Evolutionary conservation across 2,888 invertebrate genomes (phyloP), one percentile per base, ranked within the genome.

Genomic region (Hemaris fuciformis): DNA sequence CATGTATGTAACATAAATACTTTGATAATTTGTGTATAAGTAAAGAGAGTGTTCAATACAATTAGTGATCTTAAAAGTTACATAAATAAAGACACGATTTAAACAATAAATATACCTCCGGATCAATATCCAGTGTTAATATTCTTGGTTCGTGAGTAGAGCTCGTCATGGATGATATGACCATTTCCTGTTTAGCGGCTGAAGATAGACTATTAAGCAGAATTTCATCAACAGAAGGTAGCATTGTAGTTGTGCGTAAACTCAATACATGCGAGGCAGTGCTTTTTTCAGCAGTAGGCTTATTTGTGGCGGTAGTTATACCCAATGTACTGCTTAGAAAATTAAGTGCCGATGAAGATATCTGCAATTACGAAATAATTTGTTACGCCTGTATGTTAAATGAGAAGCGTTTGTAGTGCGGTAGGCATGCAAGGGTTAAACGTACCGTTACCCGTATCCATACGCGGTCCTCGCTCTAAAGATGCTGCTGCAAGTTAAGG

Each of bases 101-200:
- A 85, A 83, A 77, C 80, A 83, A 83, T 85, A 70, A 84, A 82
- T 89, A 93, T 93, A 94, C 94, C 93, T 93, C 91, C 83, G 94
- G 93, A 92, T 94, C 94, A 81, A 94, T 93, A 87, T 94, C 93
- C 85, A 94, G 87, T 84, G 94, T 94, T 89, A 94, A 92, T 89
- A 92, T 91, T 89, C 88, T 91, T 81, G 92, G 91, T 89, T 91
- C 89, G 79, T 79, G 83, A 87, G 91, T 93, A 72, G 92, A 89
- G 81, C 88, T 92, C 75, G 83, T 88, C 87, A 91, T 91, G 78
- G 89, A 88, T 76, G 90, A 88, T 85, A 90, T 89, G 82, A 90
- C 89, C 88, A 91, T 93, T 75, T 94, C 91, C 87, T 94, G 93
- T 89, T 93, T 94, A 87, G 93, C 93, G 70, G 94, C 94, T 75